Evolutionary conservation across 2,888 invertebrate species (phyloP).

Genomic region (Branchipolynoe longqiensis): DNA sequence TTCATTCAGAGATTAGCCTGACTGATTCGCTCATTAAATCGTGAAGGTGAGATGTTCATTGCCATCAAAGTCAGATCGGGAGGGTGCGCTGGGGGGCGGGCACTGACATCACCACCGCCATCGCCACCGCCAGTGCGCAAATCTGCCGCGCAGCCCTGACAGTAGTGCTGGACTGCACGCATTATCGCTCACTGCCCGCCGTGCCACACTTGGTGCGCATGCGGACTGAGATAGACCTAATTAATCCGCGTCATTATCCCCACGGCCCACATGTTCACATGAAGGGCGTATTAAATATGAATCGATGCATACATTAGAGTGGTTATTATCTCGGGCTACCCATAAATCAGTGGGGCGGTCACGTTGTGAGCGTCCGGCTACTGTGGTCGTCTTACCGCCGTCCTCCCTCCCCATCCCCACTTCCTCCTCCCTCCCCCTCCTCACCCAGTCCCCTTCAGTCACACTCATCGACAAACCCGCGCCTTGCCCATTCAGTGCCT

Average conservation of each 20-base stretch:
- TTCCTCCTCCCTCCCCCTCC: too few relatives aligned
- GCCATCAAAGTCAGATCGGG: conserved; percentile 29
- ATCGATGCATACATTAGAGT: conserved; percentile 44
- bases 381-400: too few relatives aligned
- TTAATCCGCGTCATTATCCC: conserved; percentile 47
- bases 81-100: background rate
- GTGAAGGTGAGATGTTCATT: conserved; percentile 24
- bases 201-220: background rate
- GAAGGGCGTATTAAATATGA: conserved; percentile 39
- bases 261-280: conserved; percentile 18
- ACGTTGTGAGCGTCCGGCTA: too few relatives aligned
- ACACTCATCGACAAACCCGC: too few relatives aligned
- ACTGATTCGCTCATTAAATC: conserved; percentile 24
- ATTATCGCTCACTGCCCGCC: conserved; percentile 1
- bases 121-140: conserved; percentile 1
- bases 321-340: conserved; percentile 15
- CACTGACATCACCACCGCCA: background rate
- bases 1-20: conserved; percentile 24
- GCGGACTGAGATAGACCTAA: conserved; percentile 12
- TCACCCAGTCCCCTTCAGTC: too few relatives aligned
- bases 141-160: conserved; percentile 5
- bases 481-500: too few relatives aligned
- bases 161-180: background rate
- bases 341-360: conserved; percentile 13
- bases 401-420: too few relatives aligned